phyloP scores from a whole-genome alignment of 2,888 invertebrate genomes.

The Pheosia tremula region DNA sequence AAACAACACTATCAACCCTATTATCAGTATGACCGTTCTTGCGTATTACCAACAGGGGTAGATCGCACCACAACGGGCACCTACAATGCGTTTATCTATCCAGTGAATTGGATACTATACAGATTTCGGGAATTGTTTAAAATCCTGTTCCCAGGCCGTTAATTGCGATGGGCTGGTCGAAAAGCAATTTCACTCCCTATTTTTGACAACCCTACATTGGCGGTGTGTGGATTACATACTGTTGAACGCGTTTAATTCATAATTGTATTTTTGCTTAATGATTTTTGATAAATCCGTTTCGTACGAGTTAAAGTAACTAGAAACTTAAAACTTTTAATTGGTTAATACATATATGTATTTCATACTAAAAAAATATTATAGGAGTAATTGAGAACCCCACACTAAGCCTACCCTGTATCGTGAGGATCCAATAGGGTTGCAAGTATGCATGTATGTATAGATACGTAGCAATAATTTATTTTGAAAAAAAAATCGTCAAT shows the following conservation, averaged over 20 bases:
- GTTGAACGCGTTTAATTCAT: conserved; percentile 40
- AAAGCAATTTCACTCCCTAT: conserved; percentile 64
- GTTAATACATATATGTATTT: neutral
- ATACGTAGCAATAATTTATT: no score
- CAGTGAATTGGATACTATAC: conserved; percentile 68
- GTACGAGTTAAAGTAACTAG: neutral
- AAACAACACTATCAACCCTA: conserved; percentile 75
- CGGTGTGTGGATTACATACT: conserved; percentile 46
- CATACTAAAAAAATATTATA: no score
- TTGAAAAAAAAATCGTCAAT: no score
- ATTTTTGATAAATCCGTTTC: conserved; percentile 33
- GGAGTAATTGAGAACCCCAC: no score
- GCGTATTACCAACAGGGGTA: conserved; percentile 47
- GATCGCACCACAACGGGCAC: conserved; percentile 51
- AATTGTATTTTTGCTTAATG: conserved; percentile 41
- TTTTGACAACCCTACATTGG: conserved; percentile 40
- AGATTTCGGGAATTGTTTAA: conserved; percentile 74
- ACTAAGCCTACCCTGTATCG: no score
- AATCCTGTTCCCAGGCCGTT: conserved; percentile 69
- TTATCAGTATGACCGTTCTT: conserved; percentile 56
- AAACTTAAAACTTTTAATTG: neutral
- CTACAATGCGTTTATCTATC: conserved; percentile 68
- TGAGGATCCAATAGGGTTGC: no score
- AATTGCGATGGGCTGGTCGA: conserved; percentile 44
- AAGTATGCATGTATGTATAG: no score